Base-by-base conservation (phyloP, 2,888 invertebrate genomes). In the Aporophyla nigra region DNA sequence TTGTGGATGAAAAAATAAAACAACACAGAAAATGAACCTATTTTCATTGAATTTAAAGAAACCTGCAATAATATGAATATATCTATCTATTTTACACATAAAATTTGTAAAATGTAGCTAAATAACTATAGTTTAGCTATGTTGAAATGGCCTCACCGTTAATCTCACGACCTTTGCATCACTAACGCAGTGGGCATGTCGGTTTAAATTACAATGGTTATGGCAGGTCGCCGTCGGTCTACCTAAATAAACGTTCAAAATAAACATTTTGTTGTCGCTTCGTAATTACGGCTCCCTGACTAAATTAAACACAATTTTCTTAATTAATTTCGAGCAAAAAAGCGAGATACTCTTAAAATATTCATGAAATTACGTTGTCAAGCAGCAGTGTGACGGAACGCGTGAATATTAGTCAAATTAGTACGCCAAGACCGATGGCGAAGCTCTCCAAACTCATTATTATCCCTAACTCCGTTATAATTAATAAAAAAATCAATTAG, bases 401-500 rank as follows among this genome's bases (percentile, higher is more conserved):
- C 80, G 72, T 79, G 80, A 76, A 87, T 84, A 90, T 90, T 83
- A 87, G 83, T 86, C 86, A 87, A 90, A 87, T 90, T 86, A 88
- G 76, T 74, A 80, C 71, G 78, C 78, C 69, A 74, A 79, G 72
- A 83, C 58, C 76, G 83, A 76, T 78, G 72, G 74, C 84, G 69
- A 81, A 65, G 78, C 82, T 82, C 76, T 69, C 71, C 74, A 84
- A 85, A 83, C 82, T 86, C 85, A 86, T 82, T 82, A 85, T 82
- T 78, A 83, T 80, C 74, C 66, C 70, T 76, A 86, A 74, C 79
- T 75, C 62, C 69, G 82, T 82, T 61, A 79, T 84, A 86, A 89
- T 88, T 89, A 87, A 89, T 87, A 85, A 88, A 88, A 87, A 89
- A 88, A 89, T 85, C 87, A 88, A 91, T 91, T 86, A 89, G 74